Evolutionary conservation across 2,113 vertebrate genomes (phyloP).

Genomic region (Xiphophorus couchianus): DNA sequence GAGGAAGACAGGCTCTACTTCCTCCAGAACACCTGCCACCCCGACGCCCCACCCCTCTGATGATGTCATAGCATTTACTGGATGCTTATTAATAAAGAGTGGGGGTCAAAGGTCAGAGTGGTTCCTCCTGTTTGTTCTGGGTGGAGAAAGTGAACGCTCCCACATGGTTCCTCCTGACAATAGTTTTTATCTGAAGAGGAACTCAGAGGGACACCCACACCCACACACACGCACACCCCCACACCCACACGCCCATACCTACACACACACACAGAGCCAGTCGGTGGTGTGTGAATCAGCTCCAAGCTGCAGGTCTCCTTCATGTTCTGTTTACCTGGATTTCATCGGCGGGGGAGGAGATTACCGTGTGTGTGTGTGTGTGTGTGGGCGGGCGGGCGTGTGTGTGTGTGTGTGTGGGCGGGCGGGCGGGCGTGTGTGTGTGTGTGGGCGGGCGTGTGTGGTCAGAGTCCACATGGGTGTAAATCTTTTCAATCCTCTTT

Average conservation of each 20-base stretch:
- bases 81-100: neutral
- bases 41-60: neutral
- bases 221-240: too few species aligned
- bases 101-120: constrained; percentile 7
- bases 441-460: neutral
- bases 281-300: too few species aligned
- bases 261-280: too few species aligned
- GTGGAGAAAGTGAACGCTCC: neutral
- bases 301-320: neutral
- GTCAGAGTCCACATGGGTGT: neutral
- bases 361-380: neutral
- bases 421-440: too few species aligned
- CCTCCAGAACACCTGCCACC: neutral
- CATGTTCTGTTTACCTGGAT: neutral
- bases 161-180: neutral
- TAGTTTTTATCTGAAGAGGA: neutral
- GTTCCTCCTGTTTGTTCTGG: constrained; percentile 8
- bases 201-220: neutral
- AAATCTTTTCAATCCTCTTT: constrained; percentile 25
- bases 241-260: too few species aligned
- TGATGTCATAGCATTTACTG: neutral
- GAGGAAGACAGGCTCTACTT: neutral
- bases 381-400: too few species aligned
- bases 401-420: neutral
- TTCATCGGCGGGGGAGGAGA: neutral